Percentiles rank a stretch among this genome's conserved stretches.
Conservation (phyloP, 2,888 invertebrate species). For the Capitulum mitella region DNA sequence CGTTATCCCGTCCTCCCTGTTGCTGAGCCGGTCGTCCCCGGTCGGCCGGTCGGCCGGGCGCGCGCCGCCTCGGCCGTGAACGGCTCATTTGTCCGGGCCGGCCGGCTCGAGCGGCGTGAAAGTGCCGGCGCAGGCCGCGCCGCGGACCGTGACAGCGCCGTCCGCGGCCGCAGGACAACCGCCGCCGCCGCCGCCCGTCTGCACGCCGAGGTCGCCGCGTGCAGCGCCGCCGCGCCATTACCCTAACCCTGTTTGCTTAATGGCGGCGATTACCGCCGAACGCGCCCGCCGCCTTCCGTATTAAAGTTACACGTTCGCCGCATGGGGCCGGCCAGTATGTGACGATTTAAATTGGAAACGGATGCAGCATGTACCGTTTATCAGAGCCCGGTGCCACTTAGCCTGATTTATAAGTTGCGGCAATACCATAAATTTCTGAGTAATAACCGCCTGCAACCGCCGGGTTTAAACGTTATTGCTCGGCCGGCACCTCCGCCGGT, state of each 20-base stretch:
- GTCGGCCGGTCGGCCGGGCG: no score
- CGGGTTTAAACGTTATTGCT: slow-evolving; percentile 14
- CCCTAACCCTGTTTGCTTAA: neutral
- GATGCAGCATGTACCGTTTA: neutral
- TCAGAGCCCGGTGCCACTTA: neutral
- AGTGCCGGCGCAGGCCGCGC: no score
- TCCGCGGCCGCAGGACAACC: neutral
- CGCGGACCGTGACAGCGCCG: neutral
- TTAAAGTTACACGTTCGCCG: neutral
- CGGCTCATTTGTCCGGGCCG: no score
- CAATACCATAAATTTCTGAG: neutral
- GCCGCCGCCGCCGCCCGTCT: neutral
- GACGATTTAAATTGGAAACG: slow-evolving; percentile 6
- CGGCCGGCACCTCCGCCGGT: neutral
- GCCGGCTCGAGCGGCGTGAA: no score
- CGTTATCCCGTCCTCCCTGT: no score
- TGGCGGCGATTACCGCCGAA: neutral
- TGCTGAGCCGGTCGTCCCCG: no score
- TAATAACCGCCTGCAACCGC: slow-evolving; percentile 8
- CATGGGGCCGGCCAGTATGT: neutral
- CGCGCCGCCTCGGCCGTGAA: no score
- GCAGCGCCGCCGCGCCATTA: neutral
- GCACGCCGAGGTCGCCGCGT: neutral
- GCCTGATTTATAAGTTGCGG: neutral
- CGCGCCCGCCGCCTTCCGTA: neutral